phyloP scores from a whole-genome alignment of 2,113 vertebrate genomes.

The Percopsis transmontana region DNA sequence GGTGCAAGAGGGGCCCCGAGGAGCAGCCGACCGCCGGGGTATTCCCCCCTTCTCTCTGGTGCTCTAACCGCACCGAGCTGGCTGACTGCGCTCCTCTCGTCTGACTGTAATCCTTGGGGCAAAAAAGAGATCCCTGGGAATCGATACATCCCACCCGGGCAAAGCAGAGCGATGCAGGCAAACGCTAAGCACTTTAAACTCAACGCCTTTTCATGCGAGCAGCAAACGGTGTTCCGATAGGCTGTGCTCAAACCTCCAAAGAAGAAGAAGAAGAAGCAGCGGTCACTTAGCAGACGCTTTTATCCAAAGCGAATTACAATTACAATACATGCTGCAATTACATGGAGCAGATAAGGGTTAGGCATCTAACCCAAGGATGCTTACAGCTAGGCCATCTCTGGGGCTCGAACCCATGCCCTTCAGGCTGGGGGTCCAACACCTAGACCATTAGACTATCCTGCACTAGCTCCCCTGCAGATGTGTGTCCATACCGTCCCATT shows the following conservation, averaged over 20 bases:
- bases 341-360: no score
- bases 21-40: conserved; percentile 35
- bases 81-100: conserved; percentile 55
- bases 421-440: no score
- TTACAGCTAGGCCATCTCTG: no score
- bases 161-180: not conserved
- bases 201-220: no score
- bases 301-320: no score
- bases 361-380: no score
- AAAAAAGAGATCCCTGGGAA: conserved; percentile 47
- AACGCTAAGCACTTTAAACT: not conserved
- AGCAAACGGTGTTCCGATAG: not conserved
- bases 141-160: conserved; percentile 51
- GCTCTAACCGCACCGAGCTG: conserved; percentile 52
- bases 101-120: conserved; percentile 46
- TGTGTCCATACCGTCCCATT: not conserved
- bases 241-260: no score
- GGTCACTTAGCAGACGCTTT: no score
- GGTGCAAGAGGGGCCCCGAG: conserved; percentile 49
- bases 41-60: conserved; percentile 35
- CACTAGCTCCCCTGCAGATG: conserved; percentile 7
- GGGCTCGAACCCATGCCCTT: no score
- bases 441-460: no score
- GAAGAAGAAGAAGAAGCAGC: no score
- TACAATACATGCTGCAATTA: no score